These are phyloP conservation scores for Strix uralensis DNA, from an alignment of 2,113 vertebrate species.

Conservation along the genomic window DNA sequence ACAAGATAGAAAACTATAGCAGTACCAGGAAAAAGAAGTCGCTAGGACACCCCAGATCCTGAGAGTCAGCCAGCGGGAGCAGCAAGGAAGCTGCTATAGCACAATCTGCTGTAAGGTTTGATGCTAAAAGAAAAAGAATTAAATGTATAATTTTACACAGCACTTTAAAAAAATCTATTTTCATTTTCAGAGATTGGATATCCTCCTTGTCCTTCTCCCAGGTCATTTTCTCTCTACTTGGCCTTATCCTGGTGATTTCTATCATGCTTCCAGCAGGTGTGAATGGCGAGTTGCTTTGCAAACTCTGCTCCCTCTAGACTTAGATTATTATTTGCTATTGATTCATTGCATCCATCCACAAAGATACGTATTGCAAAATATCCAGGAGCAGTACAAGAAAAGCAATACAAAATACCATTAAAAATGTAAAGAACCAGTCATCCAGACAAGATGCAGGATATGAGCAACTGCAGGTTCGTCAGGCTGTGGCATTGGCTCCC, in stretches of 20 bases:
- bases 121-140: constrained; percentile 56
- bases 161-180: constrained; percentile 67
- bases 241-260: constrained; percentile 40
- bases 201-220: constrained; percentile 56
- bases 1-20: constrained; percentile 34
- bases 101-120: constrained; percentile 23
- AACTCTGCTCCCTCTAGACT: constrained; percentile 43
- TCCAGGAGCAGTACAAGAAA: constrained; percentile 57
- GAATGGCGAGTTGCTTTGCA: constrained; percentile 39
- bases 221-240: constrained; percentile 25
- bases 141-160: constrained; percentile 65
- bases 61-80: constrained; percentile 5
- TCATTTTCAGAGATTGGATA: constrained; percentile 68
- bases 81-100: neutral
- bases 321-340: constrained; percentile 61
- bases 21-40: neutral
- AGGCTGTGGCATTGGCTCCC: neutral
- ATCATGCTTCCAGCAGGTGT: constrained; percentile 9
- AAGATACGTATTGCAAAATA: constrained; percentile 34
- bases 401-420: constrained; percentile 60
- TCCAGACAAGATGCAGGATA: neutral
- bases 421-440: constrained; percentile 60
- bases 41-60: neutral
- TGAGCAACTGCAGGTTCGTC: neutral
- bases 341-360: constrained; percentile 63